Evolutionary conservation across 53 echinoderm and acorn worm genomes (phyloP).

Genomic region (Temnopleurus reevesii): DNA sequence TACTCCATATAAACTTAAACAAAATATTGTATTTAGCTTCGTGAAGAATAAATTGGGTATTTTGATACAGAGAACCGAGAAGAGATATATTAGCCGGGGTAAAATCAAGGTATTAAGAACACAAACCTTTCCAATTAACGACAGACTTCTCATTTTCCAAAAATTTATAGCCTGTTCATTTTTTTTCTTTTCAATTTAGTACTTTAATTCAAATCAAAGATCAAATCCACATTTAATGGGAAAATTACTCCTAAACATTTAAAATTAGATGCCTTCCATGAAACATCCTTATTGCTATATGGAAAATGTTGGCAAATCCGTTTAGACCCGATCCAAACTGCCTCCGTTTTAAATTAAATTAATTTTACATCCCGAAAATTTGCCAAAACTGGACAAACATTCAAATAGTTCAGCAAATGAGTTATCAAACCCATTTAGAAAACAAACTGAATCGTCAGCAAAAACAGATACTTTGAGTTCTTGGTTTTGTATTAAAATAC

Average conservation of each 20-base stretch:
- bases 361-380: not conserved
- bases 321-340: not conserved
- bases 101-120: not conserved
- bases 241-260: not conserved
- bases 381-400: not conserved
- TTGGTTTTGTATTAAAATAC: too few relatives aligned
- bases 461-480: too few relatives aligned
- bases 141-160: conserved; percentile 4
- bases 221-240: not conserved
- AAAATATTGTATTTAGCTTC: not conserved
- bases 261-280: not conserved
- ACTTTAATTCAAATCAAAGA: not conserved
- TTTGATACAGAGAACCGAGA: not conserved
- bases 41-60: not conserved
- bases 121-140: not conserved
- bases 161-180: not conserved
- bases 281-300: not conserved
- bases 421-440: not conserved
- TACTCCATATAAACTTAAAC: not conserved
- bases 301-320: not conserved
- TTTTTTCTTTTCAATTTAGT: not conserved
- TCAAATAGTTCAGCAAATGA: not conserved
- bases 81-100: not conserved
- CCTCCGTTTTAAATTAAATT: not conserved
- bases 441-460: not conserved